phyloP scores from a whole-genome alignment of 2,113 vertebrate genomes.

The Diphyllodes magnificus region DNA sequence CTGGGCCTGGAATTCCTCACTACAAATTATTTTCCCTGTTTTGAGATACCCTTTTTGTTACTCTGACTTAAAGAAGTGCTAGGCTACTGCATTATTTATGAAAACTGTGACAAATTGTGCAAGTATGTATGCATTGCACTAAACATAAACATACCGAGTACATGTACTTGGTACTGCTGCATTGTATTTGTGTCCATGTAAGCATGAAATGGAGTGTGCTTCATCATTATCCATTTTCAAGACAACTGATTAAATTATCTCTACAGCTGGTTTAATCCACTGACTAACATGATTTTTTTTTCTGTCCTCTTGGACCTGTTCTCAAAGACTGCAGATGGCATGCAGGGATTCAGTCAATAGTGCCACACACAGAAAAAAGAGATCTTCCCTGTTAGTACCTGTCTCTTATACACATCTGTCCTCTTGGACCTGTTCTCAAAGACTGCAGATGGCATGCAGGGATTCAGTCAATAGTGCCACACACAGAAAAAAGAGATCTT shows the following conservation, averaged over 20 bases:
- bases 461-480: not conserved
- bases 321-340: not conserved
- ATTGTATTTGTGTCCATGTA: not conserved
- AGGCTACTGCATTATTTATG: not conserved
- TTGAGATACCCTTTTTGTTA: not conserved
- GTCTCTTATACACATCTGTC: too few species aligned
- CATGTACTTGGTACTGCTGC: not conserved
- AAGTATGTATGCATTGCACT: not conserved
- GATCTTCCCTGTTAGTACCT: not conserved
- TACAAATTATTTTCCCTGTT: not conserved
- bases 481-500: not conserved
- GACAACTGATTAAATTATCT: slow-evolving; percentile 5
- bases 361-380: not conserved
- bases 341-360: not conserved
- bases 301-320: not conserved
- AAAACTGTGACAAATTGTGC: not conserved
- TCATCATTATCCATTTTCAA: not conserved
- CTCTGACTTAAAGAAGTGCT: not conserved
- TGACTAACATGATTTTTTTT: not conserved
- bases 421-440: not conserved
- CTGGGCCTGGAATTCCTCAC: not conserved
- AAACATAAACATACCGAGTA: not conserved
- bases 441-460: not conserved
- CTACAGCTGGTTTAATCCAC: not conserved
- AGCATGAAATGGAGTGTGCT: not conserved